phyloP scores from a whole-genome alignment of 2,888 invertebrate genomes.

The Hecatera dysodea region DNA sequence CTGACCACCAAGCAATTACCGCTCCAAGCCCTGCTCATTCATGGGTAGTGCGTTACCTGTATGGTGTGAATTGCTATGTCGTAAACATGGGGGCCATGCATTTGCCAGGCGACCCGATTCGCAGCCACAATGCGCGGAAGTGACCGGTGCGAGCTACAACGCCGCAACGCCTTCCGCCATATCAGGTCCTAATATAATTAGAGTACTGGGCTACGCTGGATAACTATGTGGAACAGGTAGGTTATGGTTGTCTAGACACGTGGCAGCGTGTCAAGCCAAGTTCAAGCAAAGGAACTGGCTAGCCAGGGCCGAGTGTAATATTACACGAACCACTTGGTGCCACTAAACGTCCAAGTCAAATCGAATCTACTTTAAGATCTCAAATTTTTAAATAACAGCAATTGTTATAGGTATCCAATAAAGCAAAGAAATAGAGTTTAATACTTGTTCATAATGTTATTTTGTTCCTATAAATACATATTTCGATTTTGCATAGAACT shows the following conservation, averaged over 20 bases:
- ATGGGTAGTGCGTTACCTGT: conserved; percentile 41
- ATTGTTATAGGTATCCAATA: no score
- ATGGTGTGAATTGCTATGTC: conserved; percentile 56
- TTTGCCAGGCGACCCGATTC: conserved; percentile 69
- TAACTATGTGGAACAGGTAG: conserved; percentile 24
- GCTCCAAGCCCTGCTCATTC: conserved; percentile 34
- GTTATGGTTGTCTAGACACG: conserved; percentile 22
- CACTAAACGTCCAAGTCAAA: no score
- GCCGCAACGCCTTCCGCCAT: conserved; percentile 75
- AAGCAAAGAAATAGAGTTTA: no score
- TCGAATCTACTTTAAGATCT: no score
- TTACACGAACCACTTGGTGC: no score
- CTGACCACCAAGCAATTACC: conserved; percentile 10
- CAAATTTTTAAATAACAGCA: no score
- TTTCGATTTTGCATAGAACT: no score
- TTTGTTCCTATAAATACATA: no score
- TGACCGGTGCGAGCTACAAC: conserved; percentile 65
- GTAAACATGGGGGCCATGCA: conserved; percentile 63
- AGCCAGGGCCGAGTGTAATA: no score
- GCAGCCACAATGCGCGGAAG: conserved; percentile 83
- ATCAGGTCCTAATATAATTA: conserved; percentile 66
- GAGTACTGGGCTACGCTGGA: conserved; percentile 37
- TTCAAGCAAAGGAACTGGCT: no score
- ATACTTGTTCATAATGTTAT: no score
- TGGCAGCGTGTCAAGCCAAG: no score